These are phyloP conservation scores for Propithecus perrieri DNA, from an alignment of 2,797 vertebrate species.

Conservation along the genomic window DNA sequence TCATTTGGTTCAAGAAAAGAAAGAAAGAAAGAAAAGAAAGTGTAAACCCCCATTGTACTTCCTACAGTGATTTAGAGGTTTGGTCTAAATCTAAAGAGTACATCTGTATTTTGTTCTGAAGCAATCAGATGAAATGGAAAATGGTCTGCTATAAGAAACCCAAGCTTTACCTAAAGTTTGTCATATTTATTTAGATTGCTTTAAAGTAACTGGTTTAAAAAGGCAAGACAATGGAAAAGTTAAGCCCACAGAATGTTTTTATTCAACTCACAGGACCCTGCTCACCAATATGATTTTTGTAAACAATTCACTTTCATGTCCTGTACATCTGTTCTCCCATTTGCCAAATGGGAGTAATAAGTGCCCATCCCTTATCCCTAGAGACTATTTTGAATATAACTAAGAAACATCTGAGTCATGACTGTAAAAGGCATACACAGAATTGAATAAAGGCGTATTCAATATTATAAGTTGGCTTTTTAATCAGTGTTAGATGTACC, in stretches of 20 bases:
- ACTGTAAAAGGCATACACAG: neutral
- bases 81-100: neutral
- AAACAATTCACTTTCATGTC: neutral
- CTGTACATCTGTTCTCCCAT: neutral
- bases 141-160: neutral
- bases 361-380: neutral
- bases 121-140: neutral
- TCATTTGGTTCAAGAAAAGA: neutral
- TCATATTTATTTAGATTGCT: neutral
- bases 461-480: neutral
- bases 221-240: neutral
- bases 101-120: slow-evolving; percentile 19
- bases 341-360: neutral
- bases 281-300: neutral
- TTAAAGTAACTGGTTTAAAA: neutral
- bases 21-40: neutral
- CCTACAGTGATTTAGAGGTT: neutral
- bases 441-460: neutral
- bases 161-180: neutral
- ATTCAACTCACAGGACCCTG: neutral
- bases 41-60: neutral
- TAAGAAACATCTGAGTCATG: neutral
- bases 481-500: neutral
- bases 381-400: slow-evolving; percentile 2
- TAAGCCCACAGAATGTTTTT: neutral